phyloP scores from a whole-genome alignment of 2,797 vertebrate genomes.

The Myripristis jacobus region DNA sequence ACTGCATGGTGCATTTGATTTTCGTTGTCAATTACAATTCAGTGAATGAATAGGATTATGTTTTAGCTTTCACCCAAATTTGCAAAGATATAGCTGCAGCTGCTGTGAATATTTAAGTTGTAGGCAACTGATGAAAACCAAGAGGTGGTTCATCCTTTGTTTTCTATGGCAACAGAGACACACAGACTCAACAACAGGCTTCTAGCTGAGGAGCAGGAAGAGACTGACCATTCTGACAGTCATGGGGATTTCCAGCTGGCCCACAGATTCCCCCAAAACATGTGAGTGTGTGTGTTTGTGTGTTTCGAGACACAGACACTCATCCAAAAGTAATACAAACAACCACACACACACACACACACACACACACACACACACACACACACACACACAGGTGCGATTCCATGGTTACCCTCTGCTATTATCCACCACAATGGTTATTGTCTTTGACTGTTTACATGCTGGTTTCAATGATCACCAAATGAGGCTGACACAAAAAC shows the following conservation, averaged over 20 bases:
- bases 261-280: slow-evolving; percentile 32
- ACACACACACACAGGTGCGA: slow-evolving; percentile 77
- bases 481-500: slow-evolving; percentile 67
- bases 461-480: slow-evolving; percentile 65
- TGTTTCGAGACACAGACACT: slow-evolving; percentile 32
- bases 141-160: slow-evolving; percentile 69
- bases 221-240: slow-evolving; percentile 55
- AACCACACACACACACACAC: slow-evolving; percentile 10
- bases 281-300: slow-evolving; percentile 15
- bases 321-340: slow-evolving; percentile 1
- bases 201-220: slow-evolving; percentile 79
- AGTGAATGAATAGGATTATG: background rate
- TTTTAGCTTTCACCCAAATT: slow-evolving; percentile 22
- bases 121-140: slow-evolving; percentile 75
- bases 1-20: background rate
- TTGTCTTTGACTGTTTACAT: slow-evolving; percentile 81
- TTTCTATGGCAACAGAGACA: slow-evolving; percentile 78
- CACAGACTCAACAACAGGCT: slow-evolving; percentile 75
- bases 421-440: slow-evolving; percentile 80
- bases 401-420: slow-evolving; percentile 38
- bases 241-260: slow-evolving; percentile 80
- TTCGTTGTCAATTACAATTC: background rate
- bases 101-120: slow-evolving; percentile 43
- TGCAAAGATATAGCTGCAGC: slow-evolving; percentile 28
- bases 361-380: slow-evolving; percentile 46